Evolutionary conservation across 2,797 vertebrate species (phyloP).

Genomic region (Anomalospiza imberbis): DNA sequence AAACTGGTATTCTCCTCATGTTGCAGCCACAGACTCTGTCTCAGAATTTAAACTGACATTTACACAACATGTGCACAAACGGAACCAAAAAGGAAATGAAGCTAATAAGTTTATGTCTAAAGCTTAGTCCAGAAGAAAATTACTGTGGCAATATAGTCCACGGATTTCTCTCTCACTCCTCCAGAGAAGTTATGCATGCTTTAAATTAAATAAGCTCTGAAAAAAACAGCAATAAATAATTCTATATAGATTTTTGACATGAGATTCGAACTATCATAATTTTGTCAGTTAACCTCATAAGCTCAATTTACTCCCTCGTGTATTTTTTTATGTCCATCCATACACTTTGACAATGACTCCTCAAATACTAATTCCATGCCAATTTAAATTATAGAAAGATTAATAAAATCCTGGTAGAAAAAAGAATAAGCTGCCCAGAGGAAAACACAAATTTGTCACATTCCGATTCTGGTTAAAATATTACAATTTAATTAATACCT

Average conservation of each 20-base stretch:
- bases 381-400: not conserved
- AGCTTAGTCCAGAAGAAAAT: not conserved
- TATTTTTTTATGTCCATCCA: not conserved
- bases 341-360: not conserved
- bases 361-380: not conserved
- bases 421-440: not conserved
- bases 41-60: not conserved
- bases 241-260: not conserved
- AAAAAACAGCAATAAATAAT: not conserved
- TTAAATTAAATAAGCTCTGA: not conserved
- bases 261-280: not conserved
- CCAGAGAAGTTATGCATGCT: not conserved
- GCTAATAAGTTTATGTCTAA: not conserved
- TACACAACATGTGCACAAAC: not conserved
- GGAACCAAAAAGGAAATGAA: not conserved
- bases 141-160: not conserved
- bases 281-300: not conserved
- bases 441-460: not conserved
- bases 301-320: not conserved
- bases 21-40: not conserved
- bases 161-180: not conserved
- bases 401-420: not conserved
- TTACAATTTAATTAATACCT: slow-evolving; percentile 69
- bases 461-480: slow-evolving; percentile 60
- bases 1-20: not conserved